Conservation (phyloP, 2,888 invertebrate genomes). For the Monoplex corrugatus region DNA sequence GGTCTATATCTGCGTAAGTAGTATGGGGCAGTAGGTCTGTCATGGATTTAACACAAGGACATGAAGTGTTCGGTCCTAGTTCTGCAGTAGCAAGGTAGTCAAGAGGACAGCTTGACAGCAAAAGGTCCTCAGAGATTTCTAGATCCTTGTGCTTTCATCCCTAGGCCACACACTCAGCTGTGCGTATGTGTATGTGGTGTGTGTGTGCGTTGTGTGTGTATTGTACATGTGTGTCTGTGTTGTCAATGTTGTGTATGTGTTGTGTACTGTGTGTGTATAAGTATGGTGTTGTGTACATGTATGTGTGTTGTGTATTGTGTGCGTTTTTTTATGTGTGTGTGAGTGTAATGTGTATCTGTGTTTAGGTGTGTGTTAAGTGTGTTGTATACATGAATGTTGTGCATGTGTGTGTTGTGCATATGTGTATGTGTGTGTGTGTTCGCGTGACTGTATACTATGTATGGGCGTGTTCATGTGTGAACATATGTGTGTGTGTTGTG, state of each 20-base stretch:
- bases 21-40: too few species aligned
- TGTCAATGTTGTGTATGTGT: too few species aligned
- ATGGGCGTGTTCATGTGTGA: too few species aligned
- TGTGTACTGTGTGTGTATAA: conserved; percentile 25
- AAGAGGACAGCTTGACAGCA: too few species aligned
- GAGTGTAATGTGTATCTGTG: conserved; percentile 2
- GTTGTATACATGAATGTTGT: neutral
- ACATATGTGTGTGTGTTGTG: too few species aligned
- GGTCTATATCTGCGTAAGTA: too few species aligned
- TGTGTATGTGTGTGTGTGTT: conserved; percentile 28
- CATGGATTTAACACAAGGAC: too few species aligned
- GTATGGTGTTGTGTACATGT: neutral
- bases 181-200: conserved; percentile 12
- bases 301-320: neutral
- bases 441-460: neutral
- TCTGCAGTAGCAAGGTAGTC: too few species aligned
- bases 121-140: too few species aligned
- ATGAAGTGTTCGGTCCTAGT: too few species aligned
- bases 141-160: too few species aligned
- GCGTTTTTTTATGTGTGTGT: neutral
- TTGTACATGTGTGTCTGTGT: conserved; percentile 2
- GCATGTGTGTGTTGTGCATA: neutral
- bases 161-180: neutral
- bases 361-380: neutral
- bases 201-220: too few species aligned